Evolutionary conservation across 2,797 vertebrate species (phyloP).

Genomic region (Chiroxiphia lanceolata): DNA sequence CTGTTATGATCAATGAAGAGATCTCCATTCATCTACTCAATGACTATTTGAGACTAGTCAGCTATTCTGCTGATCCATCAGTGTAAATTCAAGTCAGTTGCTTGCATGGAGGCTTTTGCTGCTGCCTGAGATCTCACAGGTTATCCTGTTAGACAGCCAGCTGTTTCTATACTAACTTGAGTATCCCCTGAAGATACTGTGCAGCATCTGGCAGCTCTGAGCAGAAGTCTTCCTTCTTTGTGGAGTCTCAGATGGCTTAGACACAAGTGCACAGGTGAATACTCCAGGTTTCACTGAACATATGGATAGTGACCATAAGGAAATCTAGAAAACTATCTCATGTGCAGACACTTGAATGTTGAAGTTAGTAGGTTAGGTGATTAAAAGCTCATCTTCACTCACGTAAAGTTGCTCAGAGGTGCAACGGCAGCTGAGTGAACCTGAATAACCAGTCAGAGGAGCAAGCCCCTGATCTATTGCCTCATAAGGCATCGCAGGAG

Average conservation of each 20-base stretch:
- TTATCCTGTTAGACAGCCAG: background rate
- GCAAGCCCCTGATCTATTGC: background rate
- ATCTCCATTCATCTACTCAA: background rate
- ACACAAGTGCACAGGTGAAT: background rate
- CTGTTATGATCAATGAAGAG: background rate
- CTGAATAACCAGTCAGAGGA: background rate
- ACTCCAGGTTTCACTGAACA: background rate
- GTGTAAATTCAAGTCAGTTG: background rate
- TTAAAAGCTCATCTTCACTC: background rate
- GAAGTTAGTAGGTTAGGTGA: background rate
- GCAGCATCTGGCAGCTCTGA: background rate
- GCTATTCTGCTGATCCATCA: background rate
- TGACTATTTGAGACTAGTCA: background rate
- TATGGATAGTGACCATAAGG: background rate
- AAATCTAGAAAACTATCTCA: background rate
- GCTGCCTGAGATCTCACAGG: background rate
- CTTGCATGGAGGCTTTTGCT: background rate
- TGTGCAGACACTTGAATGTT: background rate
- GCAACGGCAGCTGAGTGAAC: background rate
- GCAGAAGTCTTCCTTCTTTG: background rate
- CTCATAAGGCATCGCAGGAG: background rate
- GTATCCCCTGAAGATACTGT: background rate
- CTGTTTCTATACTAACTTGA: background rate
- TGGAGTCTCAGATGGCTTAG: background rate
- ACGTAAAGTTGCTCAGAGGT: background rate